phyloP scores from a whole-genome alignment of 2,113 vertebrate species.

The Pholis gunnellus region DNA sequence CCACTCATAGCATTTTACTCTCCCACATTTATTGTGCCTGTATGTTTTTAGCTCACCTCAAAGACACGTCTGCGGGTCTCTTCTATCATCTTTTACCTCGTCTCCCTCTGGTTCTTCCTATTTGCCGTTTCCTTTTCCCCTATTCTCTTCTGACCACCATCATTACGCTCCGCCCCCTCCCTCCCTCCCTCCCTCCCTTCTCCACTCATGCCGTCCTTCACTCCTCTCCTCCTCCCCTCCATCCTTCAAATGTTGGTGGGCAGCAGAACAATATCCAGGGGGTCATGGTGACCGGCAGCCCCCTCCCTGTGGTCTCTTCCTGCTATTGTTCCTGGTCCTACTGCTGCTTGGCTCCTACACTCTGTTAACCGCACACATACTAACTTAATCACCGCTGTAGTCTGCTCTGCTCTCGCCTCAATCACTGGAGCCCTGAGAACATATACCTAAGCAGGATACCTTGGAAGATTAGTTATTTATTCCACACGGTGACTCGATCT shows the following conservation, averaged over 20 bases:
- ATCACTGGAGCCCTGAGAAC: conserved; percentile 36
- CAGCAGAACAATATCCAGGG: conserved; percentile 76
- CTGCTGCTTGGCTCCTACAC: conserved; percentile 67
- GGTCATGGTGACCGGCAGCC: conserved; percentile 76
- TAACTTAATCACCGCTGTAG: conserved; percentile 42
- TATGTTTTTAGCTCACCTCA: conserved; percentile 8
- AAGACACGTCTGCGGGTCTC: conserved; percentile 15
- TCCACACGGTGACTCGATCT: conserved; percentile 7
- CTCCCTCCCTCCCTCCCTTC: conserved; percentile 13
- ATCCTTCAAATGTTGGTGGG: conserved; percentile 73
- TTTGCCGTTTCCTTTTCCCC: conserved; percentile 65
- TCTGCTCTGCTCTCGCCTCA: conserved; percentile 18
- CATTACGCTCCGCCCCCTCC: conserved; percentile 16
- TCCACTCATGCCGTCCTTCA: conserved; percentile 47
- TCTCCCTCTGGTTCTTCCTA: conserved; percentile 50
- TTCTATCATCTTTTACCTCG: conserved; percentile 24
- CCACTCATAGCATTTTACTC: conserved; percentile 7
- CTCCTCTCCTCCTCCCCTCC: conserved; percentile 62
- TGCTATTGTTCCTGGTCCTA: conserved; percentile 74
- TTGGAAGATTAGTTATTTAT: conserved; percentile 32
- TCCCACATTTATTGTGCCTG: neutral
- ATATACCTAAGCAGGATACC: conserved; percentile 45
- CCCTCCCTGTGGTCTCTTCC: conserved; percentile 76
- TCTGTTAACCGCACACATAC: conserved; percentile 63
- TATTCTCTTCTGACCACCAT: conserved; percentile 33